Evolutionary conservation across 2,797 vertebrate species (phyloP).

Genomic region (Xenopus petersii): DNA sequence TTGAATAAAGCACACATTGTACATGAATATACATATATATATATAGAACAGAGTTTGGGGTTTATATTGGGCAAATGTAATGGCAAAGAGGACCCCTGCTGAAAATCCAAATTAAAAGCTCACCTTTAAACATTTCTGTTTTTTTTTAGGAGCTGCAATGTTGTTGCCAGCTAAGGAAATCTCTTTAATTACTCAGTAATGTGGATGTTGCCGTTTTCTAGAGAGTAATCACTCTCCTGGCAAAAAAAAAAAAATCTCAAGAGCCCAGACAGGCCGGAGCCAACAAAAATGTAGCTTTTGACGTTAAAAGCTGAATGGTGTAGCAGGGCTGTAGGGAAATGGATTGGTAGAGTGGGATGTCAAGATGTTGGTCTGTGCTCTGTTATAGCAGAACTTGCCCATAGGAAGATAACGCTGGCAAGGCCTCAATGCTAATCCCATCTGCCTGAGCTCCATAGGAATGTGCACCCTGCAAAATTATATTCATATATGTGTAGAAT

Average conservation of each 20-base stretch:
- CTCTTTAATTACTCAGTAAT: conserved; percentile 70
- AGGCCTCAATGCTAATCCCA: background rate
- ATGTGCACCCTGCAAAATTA: too few relatives aligned
- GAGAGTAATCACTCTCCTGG: conserved; percentile 66
- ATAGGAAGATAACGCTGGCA: conserved; percentile 61
- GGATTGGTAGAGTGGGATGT: conserved; percentile 72
- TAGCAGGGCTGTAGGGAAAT: conserved; percentile 71
- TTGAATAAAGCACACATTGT: background rate
- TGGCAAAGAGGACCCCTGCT: conserved; percentile 9
- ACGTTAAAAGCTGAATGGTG: conserved; percentile 80
- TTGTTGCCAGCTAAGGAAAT: conserved; percentile 45
- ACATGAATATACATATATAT: background rate
- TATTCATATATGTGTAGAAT: too few relatives aligned
- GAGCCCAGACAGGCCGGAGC: conserved; percentile 81
- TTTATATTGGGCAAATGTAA: conserved; percentile 6
- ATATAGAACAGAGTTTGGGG: background rate
- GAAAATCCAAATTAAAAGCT: conserved; percentile 21
- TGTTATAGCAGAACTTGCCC: conserved; percentile 25
- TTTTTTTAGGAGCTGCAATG: conserved; percentile 17
- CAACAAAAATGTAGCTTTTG: conserved; percentile 79
- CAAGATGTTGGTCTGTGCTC: conserved; percentile 65
- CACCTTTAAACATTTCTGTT: conserved; percentile 11
- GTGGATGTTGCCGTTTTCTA: conserved; percentile 68
- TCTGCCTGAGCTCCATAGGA: background rate
- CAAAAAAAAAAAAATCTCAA: conserved; percentile 60